Evolutionary conservation across 1,140 invertebrate genomes (phyloP), one percentile per base, ranked within the genome.

Genomic region (Anastatus disparis): DNA sequence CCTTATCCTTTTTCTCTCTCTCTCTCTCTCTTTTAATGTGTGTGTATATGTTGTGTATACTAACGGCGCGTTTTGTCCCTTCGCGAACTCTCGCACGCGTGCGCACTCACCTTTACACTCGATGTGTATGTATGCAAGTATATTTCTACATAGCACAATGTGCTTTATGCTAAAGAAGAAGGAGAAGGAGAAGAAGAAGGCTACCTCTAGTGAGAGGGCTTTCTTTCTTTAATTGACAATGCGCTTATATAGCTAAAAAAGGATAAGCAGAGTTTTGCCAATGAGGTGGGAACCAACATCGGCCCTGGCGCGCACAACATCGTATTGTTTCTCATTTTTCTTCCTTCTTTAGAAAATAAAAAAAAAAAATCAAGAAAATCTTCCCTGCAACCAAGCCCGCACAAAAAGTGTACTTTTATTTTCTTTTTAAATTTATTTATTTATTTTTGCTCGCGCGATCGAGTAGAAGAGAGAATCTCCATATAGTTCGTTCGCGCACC

Each of bases 271-370:
- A 35, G 40, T 48, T 53, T n/a, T 31, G 44, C 29, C 26, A 58
- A n/a, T n/a, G 73, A 80, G 79, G 80, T 82, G 81, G 82, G 79
- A 83, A 82, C 75, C 76, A 35, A 80, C 80, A 81, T 72, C 68
- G 71, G 52, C n/a, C 74, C 72, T 42, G 52, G 59, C 58, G 70
- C 71, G 74, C 63, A 62, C 79, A 75, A 83, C 82, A 83, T 79
- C 73, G 81, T 83, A 83, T 83, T 83, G 82, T 83, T 76, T 77
- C 71, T 59, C 52, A 66, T 77, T 81, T 81, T 83, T 61, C 58
- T 61, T 40, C 29, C 24, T 31, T 35, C 20, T 58, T n/a, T n/a
- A n/a, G n/a, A n/a, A n/a, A n/a, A n/a, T n/a, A n/a, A n/a, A n/a
- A n/a, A n/a, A n/a, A n/a, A n/a, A n/a, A n/a, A n/a, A n/a, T n/a